Conservation (phyloP, 2,113 vertebrate genomes). For the Tachycineta bicolor region DNA sequence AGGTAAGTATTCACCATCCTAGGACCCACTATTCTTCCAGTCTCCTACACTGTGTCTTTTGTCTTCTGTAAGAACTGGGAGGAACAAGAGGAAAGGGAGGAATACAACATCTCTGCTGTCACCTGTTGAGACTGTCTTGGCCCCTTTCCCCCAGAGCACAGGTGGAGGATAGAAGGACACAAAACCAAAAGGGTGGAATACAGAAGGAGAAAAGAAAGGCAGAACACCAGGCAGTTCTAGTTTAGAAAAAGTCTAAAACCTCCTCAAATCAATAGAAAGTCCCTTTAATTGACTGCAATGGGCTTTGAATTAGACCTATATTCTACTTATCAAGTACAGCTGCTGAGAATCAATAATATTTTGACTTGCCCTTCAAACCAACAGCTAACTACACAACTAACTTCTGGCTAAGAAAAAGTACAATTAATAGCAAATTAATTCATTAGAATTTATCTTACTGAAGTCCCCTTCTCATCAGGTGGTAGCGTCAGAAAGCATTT, state of each 20-base stretch:
- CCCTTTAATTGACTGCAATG: conserved; percentile 31
- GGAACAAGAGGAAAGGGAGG: neutral
- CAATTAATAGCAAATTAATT: neutral
- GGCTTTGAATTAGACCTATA: conserved; percentile 26
- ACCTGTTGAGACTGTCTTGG: neutral
- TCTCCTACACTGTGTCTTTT: neutral
- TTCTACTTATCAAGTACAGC: conserved; percentile 28
- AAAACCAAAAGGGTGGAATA: neutral
- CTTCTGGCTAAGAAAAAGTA: neutral
- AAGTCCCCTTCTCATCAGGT: neutral
- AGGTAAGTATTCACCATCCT: neutral
- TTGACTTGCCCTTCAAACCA: conserved; percentile 31
- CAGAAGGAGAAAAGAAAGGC: neutral
- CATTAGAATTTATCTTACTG: neutral
- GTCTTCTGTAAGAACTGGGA: neutral
- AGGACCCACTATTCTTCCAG: neutral
- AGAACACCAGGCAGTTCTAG: neutral
- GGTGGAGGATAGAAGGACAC: neutral
- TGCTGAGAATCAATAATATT: conserved; percentile 47
- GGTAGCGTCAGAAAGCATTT: neutral
- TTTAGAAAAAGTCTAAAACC: conserved; percentile 11
- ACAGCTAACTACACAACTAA: neutral
- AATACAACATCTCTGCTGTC: neutral
- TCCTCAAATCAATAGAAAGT: neutral
- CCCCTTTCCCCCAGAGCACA: neutral